Percentiles rank a stretch among this genome's conserved stretches.
Conservation (phyloP, 2,888 invertebrate species). For the Thumatha senex region DNA sequence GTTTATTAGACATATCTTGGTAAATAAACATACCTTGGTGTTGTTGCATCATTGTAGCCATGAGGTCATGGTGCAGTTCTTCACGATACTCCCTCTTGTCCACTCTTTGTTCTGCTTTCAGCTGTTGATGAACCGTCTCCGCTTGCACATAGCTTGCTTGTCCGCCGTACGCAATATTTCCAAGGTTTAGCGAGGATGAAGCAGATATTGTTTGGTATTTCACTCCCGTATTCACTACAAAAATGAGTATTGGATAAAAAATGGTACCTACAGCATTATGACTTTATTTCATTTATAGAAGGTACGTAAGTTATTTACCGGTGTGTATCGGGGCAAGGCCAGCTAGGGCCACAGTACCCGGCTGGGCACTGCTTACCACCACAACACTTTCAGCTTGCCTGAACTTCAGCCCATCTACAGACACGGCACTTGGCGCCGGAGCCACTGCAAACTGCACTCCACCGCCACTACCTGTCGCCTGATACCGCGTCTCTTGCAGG, state of each 20-base stretch:
- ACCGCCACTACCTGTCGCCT: conserved; percentile 50
- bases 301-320: conserved; percentile 46
- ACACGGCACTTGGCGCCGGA: conserved; percentile 47
- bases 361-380: conserved; percentile 77
- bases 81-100: conserved; percentile 76
- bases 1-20: too few species aligned
- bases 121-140: conserved; percentile 58
- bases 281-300: too few species aligned
- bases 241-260: background rate
- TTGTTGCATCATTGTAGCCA: conserved; percentile 79
- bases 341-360: conserved; percentile 71
- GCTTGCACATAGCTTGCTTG: conserved; percentile 64
- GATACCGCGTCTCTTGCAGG: conserved; percentile 73
- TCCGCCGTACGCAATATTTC: conserved; percentile 74
- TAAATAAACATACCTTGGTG: conserved; percentile 71
- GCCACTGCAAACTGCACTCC: conserved; percentile 66
- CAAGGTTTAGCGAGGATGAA: conserved; percentile 71
- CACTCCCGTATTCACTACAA: conserved; percentile 72
- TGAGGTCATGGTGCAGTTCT: conserved; percentile 82
- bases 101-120: conserved; percentile 60
- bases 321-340: conserved; percentile 73
- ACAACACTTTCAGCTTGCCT: conserved; percentile 81
- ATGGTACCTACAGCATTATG: background rate
- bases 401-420: conserved; percentile 84
- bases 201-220: conserved; percentile 80